Percentiles rank a stretch among this genome's conserved stretches.
Conservation (phyloP, 2,113 vertebrate species). For the Heptranchias perlo region DNA sequence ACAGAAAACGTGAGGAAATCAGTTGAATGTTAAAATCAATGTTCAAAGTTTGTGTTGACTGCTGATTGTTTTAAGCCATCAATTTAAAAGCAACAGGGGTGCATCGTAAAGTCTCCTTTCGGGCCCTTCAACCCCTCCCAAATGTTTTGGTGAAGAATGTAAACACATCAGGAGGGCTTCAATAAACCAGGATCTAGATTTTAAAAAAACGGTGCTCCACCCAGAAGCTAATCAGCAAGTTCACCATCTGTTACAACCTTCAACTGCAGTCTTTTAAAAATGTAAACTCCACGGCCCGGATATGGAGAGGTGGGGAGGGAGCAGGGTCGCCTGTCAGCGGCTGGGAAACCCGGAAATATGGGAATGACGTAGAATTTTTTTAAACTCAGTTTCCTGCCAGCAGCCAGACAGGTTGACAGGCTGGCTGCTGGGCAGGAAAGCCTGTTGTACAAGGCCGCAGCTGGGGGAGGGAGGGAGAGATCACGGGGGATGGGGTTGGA, state of each 20-base stretch:
- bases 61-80: slow-evolving; percentile 97
- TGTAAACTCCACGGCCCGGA: background rate
- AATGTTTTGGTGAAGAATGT: background rate
- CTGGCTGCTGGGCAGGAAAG: too few relatives aligned
- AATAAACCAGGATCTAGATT: background rate
- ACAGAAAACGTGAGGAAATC: slow-evolving; percentile 79
- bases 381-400: too few relatives aligned
- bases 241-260: background rate
- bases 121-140: background rate
- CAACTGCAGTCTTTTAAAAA: background rate
- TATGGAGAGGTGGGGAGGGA: too few relatives aligned
- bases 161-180: background rate
- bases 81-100: slow-evolving; percentile 54
- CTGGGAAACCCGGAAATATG: too few relatives aligned
- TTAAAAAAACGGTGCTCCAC: background rate
- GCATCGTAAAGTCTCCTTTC: background rate
- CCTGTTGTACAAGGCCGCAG: too few relatives aligned
- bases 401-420: too few relatives aligned
- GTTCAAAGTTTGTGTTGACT: slow-evolving; percentile 92
- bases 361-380: too few relatives aligned
- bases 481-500: too few relatives aligned
- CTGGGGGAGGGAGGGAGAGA: too few relatives aligned
- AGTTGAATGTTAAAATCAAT: slow-evolving; percentile 85
- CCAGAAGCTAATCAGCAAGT: background rate
- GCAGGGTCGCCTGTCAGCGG: too few relatives aligned